Evolutionary conservation across 2,888 invertebrate genomes (phyloP).

Genomic region (Microplitis deprimator): DNA sequence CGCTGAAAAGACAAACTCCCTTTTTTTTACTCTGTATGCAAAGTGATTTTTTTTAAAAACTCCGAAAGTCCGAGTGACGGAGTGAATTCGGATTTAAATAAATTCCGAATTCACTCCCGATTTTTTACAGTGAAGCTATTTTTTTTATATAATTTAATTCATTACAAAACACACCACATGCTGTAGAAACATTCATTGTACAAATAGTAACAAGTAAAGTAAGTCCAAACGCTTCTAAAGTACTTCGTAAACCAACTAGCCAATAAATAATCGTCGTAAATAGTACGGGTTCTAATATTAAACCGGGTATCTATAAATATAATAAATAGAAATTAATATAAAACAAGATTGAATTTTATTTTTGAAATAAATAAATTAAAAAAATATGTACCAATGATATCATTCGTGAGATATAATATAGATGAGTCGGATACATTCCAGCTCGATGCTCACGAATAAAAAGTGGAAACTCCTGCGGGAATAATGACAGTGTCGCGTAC

Average conservation of each 20-base stretch:
- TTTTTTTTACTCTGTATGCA: too few relatives aligned
- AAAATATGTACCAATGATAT: slow-evolving; percentile 79
- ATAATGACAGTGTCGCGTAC: slow-evolving; percentile 89
- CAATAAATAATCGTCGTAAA: slow-evolving; percentile 89
- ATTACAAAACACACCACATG: slow-evolving; percentile 80
- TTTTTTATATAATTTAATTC: background rate
- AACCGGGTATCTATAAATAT: slow-evolving; percentile 82
- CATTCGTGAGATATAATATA: slow-evolving; percentile 87
- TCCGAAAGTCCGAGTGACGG: too few relatives aligned
- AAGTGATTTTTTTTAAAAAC: too few relatives aligned
- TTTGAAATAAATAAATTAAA: slow-evolving; percentile 5
- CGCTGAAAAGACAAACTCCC: too few relatives aligned
- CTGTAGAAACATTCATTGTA: slow-evolving; percentile 89
- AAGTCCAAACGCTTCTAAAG: slow-evolving; percentile 79
- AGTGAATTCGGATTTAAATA: too few relatives aligned
- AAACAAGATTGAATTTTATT: background rate
- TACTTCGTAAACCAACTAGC: slow-evolving; percentile 84
- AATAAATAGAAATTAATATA: background rate
- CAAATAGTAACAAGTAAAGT: slow-evolving; percentile 81
- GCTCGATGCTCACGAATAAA: slow-evolving; percentile 86
- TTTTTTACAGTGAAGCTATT: too few relatives aligned
- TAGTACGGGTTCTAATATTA: slow-evolving; percentile 85
- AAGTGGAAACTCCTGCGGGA: slow-evolving; percentile 86
- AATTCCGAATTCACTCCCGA: too few relatives aligned
- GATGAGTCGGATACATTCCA: slow-evolving; percentile 84